phyloP scores from a whole-genome alignment of 2,888 invertebrate genomes.

The Melipona bicolor region DNA sequence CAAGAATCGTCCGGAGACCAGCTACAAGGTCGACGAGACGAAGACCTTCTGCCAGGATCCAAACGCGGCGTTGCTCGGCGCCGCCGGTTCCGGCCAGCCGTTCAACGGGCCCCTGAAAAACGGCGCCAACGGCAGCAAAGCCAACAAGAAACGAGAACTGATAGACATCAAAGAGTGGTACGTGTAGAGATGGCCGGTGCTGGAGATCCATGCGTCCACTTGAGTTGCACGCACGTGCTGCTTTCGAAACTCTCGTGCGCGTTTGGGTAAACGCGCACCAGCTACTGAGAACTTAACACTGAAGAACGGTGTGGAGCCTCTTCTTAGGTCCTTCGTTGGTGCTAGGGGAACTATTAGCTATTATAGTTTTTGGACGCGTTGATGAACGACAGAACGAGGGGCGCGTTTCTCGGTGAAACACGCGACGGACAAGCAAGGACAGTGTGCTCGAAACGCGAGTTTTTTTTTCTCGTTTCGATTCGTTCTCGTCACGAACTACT shows the following conservation, averaged over 20 bases:
- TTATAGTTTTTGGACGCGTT: not conserved
- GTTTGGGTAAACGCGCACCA: not conserved
- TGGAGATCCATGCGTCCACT: constrained; percentile 13
- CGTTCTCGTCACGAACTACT: constrained; percentile 9
- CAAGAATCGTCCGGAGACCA: constrained; percentile 93
- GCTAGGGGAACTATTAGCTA: constrained; percentile 3
- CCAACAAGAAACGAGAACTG: constrained; percentile 90
- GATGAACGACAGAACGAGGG: not conserved
- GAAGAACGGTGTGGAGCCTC: constrained; percentile 27
- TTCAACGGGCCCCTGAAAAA: constrained; percentile 82
- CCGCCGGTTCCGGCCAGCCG: constrained; percentile 84
- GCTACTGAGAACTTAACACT: constrained; percentile 17
- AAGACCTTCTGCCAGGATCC: constrained; percentile 91
- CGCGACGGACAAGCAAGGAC: not conserved
- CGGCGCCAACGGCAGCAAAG: constrained; percentile 82
- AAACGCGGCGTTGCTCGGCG: constrained; percentile 90
- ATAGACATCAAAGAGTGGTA: constrained; percentile 99
- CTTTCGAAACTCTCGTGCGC: constrained; percentile 25
- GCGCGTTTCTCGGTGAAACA: constrained; percentile 7
- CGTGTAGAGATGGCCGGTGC: constrained; percentile 87
- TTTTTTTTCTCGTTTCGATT: not conserved
- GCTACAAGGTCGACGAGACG: constrained; percentile 96
- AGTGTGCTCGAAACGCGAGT: constrained; percentile 7
- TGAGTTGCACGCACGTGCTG: constrained; percentile 26
- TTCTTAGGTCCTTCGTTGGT: constrained; percentile 32